Evolutionary conservation across 2,113 vertebrate genomes (phyloP).

Genomic region (Myocastor coypus): DNA sequence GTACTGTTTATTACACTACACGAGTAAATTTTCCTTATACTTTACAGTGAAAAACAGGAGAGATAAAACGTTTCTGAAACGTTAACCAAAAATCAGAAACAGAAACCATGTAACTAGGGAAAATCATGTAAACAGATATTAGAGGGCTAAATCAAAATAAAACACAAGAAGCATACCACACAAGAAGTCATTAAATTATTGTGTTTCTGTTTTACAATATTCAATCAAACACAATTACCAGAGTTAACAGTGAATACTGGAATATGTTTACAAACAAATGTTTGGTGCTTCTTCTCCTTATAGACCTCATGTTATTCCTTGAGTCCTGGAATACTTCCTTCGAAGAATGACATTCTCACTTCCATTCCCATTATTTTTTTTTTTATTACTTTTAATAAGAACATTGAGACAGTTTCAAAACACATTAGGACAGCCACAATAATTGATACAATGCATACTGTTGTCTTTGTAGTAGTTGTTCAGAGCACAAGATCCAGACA

Average conservation of each 20-base stretch:
- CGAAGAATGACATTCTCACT: rapidly evolving
- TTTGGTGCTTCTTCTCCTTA: background rate
- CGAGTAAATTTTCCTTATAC: background rate
- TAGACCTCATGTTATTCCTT: rapidly evolving
- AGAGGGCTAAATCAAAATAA: background rate
- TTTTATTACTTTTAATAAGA: too few relatives aligned
- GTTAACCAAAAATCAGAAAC: background rate
- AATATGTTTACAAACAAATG: background rate
- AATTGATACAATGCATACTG: too few relatives aligned
- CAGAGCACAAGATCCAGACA: too few relatives aligned
- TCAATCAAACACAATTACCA: background rate
- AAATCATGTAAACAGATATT: background rate
- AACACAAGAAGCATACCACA: background rate
- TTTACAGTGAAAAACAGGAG: background rate
- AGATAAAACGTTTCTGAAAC: background rate
- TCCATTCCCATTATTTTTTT: background rate
- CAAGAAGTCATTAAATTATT: background rate
- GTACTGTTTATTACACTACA: background rate
- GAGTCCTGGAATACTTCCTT: background rate
- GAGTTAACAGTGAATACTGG: background rate
- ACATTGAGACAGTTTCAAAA: too few relatives aligned
- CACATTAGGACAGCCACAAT: too few relatives aligned
- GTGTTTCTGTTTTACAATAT: background rate
- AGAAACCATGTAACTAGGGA: background rate
- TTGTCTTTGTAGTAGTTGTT: too few relatives aligned